phyloP scores from a whole-genome alignment of 2,888 invertebrate genomes.

The Heliconius cydno region DNA sequence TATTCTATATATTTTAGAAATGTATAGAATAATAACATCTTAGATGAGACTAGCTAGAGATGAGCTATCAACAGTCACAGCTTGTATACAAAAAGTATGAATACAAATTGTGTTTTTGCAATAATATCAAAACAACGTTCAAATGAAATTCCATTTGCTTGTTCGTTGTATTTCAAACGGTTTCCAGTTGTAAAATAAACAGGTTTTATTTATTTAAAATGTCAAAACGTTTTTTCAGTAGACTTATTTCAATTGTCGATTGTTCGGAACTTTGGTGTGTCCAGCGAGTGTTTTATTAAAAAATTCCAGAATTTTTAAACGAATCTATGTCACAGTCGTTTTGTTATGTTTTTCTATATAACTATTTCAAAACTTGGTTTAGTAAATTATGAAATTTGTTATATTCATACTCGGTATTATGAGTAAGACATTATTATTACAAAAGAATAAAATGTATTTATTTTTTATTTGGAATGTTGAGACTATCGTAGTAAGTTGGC shows the following conservation, averaged over 20 bases:
- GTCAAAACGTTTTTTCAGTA: slow-evolving; percentile 46
- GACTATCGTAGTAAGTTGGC: not conserved
- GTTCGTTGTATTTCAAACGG: slow-evolving; percentile 55
- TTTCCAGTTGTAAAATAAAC: slow-evolving; percentile 54
- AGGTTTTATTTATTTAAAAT: slow-evolving; percentile 56
- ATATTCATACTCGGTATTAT: not conserved
- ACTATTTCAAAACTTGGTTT: not conserved
- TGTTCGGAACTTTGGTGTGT: slow-evolving; percentile 46
- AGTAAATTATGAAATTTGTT: not conserved
- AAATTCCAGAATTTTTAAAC: slow-evolving; percentile 29
- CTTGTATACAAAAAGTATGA: not conserved
- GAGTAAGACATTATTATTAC: not conserved
- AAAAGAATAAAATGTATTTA: not conserved
- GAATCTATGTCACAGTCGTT: slow-evolving; percentile 5
- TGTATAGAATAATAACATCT: not conserved
- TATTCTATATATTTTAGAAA: not conserved
- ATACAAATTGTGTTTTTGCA: slow-evolving; percentile 18
- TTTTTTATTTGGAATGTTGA: not conserved
- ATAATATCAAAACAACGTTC: slow-evolving; percentile 55
- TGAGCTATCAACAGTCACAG: not conserved
- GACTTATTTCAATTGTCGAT: slow-evolving; percentile 52
- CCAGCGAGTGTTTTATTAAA: slow-evolving; percentile 45
- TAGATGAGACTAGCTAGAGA: not conserved
- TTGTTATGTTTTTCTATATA: not conserved
- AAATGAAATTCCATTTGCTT: slow-evolving; percentile 66